Conservation (phyloP, 2,113 vertebrate species). For the Climacteris rufus region DNA sequence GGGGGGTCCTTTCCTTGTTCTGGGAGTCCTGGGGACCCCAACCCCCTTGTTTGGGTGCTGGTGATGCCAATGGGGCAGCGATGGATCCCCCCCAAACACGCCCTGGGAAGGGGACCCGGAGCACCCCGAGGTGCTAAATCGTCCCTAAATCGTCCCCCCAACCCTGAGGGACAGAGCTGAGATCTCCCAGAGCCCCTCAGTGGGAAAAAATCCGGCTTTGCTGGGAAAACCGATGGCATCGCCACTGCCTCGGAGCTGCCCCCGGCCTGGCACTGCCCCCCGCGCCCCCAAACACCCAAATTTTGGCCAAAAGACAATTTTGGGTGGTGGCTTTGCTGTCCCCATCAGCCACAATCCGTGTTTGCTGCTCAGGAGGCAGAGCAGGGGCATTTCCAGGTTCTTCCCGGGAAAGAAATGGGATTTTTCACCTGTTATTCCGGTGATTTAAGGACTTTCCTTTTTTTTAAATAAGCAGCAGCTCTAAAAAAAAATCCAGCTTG, state of each 20-base stretch:
- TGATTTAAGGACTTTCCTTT: not conserved
- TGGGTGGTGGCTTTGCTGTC: not conserved
- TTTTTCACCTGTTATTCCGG: not conserved
- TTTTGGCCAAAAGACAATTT: not conserved
- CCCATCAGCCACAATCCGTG: accelerated
- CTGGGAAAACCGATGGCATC: accelerated
- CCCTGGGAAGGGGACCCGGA: not conserved
- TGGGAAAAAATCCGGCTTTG: not conserved
- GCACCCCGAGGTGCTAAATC: not conserved
- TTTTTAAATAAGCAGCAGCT: not conserved
- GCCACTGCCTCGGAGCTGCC: not conserved
- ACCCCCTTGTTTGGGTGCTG: accelerated
- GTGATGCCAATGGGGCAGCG: accelerated
- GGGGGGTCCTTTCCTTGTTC: accelerated
- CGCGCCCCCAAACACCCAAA: accelerated
- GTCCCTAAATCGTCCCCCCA: not conserved
- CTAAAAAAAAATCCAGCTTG: not conserved
- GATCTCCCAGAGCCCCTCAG: not conserved
- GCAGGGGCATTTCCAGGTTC: not conserved
- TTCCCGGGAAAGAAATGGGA: not conserved
- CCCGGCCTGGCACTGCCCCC: not conserved
- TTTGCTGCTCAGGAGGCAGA: accelerated
- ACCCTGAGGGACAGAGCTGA: not conserved
- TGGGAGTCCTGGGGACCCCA: not conserved
- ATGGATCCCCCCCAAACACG: not conserved